Conservation (phyloP, 2,888 invertebrate genomes). For the Lamellibrachia columna region DNA sequence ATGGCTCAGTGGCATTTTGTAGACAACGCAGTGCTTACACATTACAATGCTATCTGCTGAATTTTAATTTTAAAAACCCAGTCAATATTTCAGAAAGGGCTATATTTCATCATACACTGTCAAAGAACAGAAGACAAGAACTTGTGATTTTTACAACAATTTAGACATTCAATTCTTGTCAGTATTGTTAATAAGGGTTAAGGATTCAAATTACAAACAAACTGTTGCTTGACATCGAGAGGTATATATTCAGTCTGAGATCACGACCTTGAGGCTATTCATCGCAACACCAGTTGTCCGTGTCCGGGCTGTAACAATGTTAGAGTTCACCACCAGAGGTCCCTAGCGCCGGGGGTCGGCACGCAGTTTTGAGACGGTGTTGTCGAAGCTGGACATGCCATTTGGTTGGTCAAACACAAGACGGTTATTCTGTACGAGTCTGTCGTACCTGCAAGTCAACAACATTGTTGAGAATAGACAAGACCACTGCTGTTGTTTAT, state of each 20-base stretch:
- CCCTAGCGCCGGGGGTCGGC: neutral
- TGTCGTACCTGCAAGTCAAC: neutral
- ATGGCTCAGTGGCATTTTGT: neutral
- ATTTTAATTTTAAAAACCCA: neutral
- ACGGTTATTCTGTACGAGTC: neutral
- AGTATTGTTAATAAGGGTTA: neutral
- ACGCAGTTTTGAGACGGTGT: neutral
- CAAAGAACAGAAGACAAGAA: neutral
- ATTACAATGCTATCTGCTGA: neutral
- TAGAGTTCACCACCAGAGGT: neutral
- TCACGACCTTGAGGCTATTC: neutral
- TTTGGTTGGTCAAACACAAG: neutral
- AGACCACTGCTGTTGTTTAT: no score
- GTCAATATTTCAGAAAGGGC: neutral
- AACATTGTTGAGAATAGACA: no score
- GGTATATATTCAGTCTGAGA: neutral
- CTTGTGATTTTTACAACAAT: neutral
- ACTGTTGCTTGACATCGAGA: neutral
- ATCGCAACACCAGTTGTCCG: neutral
- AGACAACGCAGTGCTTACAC: neutral
- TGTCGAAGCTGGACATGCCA: neutral
- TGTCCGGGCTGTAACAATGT: neutral
- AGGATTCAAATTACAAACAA: neutral
- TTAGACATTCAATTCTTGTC: neutral
- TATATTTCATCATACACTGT: neutral